Conservation (phyloP, 2,888 invertebrate species). For the Julus scanicus region DNA sequence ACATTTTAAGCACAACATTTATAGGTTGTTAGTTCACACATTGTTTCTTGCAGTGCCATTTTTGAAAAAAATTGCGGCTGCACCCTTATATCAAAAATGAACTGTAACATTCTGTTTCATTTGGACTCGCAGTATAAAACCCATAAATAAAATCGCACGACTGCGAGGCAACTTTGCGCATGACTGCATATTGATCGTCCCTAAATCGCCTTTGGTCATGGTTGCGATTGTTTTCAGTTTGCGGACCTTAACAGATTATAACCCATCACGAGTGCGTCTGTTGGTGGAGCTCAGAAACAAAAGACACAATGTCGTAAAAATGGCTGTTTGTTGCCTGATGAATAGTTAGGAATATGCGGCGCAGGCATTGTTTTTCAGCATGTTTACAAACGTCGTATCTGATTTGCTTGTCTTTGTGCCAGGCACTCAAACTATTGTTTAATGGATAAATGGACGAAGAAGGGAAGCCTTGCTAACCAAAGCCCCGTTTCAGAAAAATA, state of each 20-base stretch:
- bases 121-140: not conserved
- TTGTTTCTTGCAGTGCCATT: too few species aligned
- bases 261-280: not conserved
- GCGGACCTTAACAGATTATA: not conserved
- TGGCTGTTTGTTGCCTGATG: not conserved
- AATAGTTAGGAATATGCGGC: constrained; percentile 21
- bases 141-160: not conserved
- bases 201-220: not conserved
- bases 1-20: too few species aligned
- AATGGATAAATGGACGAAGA: not conserved
- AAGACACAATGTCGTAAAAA: not conserved
- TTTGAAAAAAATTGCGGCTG: not conserved
- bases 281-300: not conserved
- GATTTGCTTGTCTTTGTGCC: not conserved
- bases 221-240: not conserved
- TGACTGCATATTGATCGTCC: constrained; percentile 8
- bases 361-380: not conserved
- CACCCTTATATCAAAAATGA: not conserved
- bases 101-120: not conserved
- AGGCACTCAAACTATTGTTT: not conserved
- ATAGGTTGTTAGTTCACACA: too few species aligned
- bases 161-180: not conserved
- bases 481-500: not conserved
- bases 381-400: constrained; percentile 18
- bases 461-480: not conserved